Base-by-base conservation (phyloP, 2,888 invertebrate genomes). In the Ctenicera cuprea region DNA sequence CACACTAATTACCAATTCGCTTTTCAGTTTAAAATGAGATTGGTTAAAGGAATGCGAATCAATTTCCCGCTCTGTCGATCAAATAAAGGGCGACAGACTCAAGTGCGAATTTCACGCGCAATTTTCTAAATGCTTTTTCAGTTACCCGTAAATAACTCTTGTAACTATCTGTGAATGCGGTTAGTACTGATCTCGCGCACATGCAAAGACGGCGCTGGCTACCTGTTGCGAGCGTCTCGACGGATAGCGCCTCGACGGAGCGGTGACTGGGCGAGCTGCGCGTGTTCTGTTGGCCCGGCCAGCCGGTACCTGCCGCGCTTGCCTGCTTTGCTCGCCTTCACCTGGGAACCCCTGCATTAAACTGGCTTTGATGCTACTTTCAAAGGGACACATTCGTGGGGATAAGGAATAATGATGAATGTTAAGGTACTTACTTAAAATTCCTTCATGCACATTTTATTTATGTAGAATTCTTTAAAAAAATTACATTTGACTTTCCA, bases 141-240 rank as follows among this genome's bases (percentile, higher is more conserved):
- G 22, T 30, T 63, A 45, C 33, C 43, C 61, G 61, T 41, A 41
- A 61, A 41, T 41, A 61, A 61, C 61, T 20, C 41, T 33, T 61
- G 38, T 41, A 61, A 61, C 61, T 61, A 61, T 57, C 41, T 61
- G 61, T 41, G 61, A 61, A 61, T 61, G 61, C 41, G 38, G 45
- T 59, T 45, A 38, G 59, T 59, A 18, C 18, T 59, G 37, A 62
- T 74, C 66, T 71, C 77, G 75, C 77, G 78, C 78, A 77, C 77
- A 78, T 77, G 76, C 75, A 77, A 71, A 69, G 74, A 69, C 71
- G 62, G 71, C 69, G 75, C 68, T 69, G 73, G 71, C 84, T 85
- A 78, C 86, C 84, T 84, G 84, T 84, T 84, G 84, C 83, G 82
- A 83, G 77, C 79, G 81, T 79, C 77, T 80, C 80, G 80, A 78